These are phyloP conservation scores for Thunnus thynnus DNA, from an alignment of 2,113 vertebrate species.

Conservation along the genomic window DNA sequence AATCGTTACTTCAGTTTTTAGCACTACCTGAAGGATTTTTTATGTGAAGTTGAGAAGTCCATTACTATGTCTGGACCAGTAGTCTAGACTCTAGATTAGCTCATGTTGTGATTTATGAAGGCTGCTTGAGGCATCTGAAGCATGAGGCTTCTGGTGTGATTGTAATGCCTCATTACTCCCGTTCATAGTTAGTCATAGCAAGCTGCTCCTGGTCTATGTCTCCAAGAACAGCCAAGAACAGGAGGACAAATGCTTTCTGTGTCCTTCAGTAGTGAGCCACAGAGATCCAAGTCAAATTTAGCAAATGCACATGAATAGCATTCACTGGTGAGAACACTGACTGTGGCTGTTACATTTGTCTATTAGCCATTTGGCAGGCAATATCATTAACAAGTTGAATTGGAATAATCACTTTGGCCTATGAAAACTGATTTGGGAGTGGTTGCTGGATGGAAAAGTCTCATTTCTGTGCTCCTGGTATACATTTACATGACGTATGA, in stretches of 20 bases:
- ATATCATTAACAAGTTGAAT: constrained; percentile 45
- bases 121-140: constrained; percentile 77
- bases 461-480: constrained; percentile 11
- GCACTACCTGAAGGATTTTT: constrained; percentile 68
- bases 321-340: constrained; percentile 55
- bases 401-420: constrained; percentile 47
- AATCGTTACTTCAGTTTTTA: constrained; percentile 69
- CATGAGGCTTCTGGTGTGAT: constrained; percentile 80
- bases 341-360: constrained; percentile 60
- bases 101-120: constrained; percentile 81
- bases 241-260: constrained; percentile 66
- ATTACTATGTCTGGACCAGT: constrained; percentile 73
- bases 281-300: constrained; percentile 56
- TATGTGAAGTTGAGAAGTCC: constrained; percentile 73
- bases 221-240: constrained; percentile 59
- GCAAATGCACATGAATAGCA: constrained; percentile 49
- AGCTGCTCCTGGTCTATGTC: constrained; percentile 79
- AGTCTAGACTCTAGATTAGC: constrained; percentile 81
- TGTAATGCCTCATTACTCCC: constrained; percentile 83
- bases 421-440: constrained; percentile 41
- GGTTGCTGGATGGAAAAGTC: constrained; percentile 30
- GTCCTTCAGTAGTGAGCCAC: constrained; percentile 42
- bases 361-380: constrained; percentile 39
- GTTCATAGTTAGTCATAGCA: constrained; percentile 78
- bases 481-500: constrained; percentile 35